Evolutionary conservation across 2,113 vertebrate species (phyloP), one percentile per base, ranked within the genome.

Genomic region (Drymodes brunneopygia): DNA sequence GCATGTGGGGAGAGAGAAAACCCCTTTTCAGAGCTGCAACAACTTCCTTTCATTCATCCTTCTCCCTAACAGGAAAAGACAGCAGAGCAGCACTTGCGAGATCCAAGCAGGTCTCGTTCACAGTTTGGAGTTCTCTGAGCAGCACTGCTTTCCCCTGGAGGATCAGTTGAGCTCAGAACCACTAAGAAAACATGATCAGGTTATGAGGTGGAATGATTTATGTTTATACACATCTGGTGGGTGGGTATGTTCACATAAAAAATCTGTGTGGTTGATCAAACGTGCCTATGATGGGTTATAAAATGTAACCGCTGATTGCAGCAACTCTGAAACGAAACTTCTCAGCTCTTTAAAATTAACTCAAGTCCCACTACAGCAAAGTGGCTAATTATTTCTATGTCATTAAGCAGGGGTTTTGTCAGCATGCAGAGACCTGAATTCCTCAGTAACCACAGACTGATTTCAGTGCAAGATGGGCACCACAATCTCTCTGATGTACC

Each of bases 31-130:
- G 24, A 86, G 47, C 67, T 67, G 38, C 54, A 70, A 14, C 22
- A 58, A 10, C 18, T 70, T 69, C 36, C 38, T 78, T 47, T 15
- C 21, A 4, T 40, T 60, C 33, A 24, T 28, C 50, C 54, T 83
- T 29, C 60, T 50, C 29, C 61, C 60, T 50, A 47, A 18, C n/a
- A 36, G 0, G 5, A 22, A 67, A 45, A 42, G 42, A 36, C 14
- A 44, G 40, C 58, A 57, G 42, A 90, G 29, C 74, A 73, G 50
- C 0, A 0, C 40, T 61, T 45, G 21, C 0, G 0, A 61, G 27
- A 64, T 7, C 45, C 29, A 6, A 58, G 67, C n/a, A 53, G 54
- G 33, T 69, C 80, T 75, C 2, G 0, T 13, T 62, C 11, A 2
- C 24, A 1, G 3, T 24, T 48, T 33, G 12, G 40, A 4, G 12